Percentiles rank a stretch among this genome's conserved stretches.
These are phyloP conservation scores for Agelaius phoeniceus DNA, from an alignment of 2,113 vertebrate genomes.

Conservation along the genomic window DNA sequence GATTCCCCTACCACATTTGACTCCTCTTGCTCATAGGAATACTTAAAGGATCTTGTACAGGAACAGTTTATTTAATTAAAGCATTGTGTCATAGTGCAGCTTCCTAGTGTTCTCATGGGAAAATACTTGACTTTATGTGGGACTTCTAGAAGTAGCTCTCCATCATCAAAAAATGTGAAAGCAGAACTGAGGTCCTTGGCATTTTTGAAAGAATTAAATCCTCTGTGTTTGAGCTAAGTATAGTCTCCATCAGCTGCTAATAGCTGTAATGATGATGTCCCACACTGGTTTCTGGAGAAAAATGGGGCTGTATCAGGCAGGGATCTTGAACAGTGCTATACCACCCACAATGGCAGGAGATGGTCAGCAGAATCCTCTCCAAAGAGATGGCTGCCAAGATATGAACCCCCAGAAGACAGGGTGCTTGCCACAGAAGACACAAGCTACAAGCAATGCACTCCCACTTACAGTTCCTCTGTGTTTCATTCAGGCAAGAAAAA, in stretches of 20 bases:
- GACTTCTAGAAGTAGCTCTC: background rate
- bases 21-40: background rate
- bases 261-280: background rate
- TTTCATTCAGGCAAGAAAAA: background rate
- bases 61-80: constrained; percentile 50
- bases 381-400: background rate
- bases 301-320: rapidly evolving
- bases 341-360: background rate
- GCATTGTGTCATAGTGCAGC: background rate
- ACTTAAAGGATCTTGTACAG: background rate
- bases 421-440: background rate
- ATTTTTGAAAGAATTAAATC: background rate
- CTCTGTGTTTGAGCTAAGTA: background rate
- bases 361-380: background rate
- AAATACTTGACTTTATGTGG: background rate
- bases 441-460: background rate
- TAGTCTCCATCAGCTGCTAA: background rate
- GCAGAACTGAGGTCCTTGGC: background rate
- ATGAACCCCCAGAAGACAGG: background rate
- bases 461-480: background rate
- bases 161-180: background rate
- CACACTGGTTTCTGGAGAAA: background rate
- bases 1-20: background rate
- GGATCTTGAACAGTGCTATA: background rate
- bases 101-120: constrained; percentile 11